A percentile compares a stretch with the other conserved stretches of the same genome.
phyloP scores from a whole-genome alignment of 2,113 vertebrate genomes.

The Furnarius figulus region DNA sequence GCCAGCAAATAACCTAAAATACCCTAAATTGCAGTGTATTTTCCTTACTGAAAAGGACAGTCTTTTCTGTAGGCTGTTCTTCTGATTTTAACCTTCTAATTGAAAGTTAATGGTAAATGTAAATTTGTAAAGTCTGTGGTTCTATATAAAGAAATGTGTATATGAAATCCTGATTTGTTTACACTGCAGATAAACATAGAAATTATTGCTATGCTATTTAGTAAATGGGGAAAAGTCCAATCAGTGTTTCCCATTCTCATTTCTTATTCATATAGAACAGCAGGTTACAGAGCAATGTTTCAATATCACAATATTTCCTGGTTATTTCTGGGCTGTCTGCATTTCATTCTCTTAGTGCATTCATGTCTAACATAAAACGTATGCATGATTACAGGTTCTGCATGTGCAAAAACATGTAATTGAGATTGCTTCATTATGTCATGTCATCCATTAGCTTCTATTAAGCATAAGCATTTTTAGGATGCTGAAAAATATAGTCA shows the following conservation, averaged over 20 bases:
- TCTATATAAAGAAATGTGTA: not conserved
- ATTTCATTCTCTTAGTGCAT: conserved; percentile 71
- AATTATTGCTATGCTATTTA: conserved; percentile 49
- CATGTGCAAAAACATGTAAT: conserved; percentile 75
- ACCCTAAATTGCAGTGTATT: not conserved
- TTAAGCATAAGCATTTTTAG: conserved; percentile 44
- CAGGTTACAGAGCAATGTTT: conserved; percentile 77
- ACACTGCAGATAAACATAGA: conserved; percentile 63
- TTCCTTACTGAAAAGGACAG: not conserved
- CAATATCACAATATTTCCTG: conserved; percentile 79
- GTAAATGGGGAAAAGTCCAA: conserved; percentile 65
- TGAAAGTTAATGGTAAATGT: not conserved
- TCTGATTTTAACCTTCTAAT: conserved; percentile 14
- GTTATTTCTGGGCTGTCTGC: conserved; percentile 86
- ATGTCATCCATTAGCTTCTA: conserved; percentile 61
- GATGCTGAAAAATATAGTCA: not conserved
- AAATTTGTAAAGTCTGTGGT: conserved; percentile 12
- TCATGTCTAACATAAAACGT: conserved; percentile 75
- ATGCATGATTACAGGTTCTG: conserved; percentile 76
- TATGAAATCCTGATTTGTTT: conserved; percentile 64
- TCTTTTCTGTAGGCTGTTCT: not conserved
- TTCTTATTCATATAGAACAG: conserved; percentile 84
- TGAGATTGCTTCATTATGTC: conserved; percentile 69
- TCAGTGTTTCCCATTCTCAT: conserved; percentile 78
- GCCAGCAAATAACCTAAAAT: not conserved